These are phyloP conservation scores for Mystacides longicornis DNA, from an alignment of 2,888 invertebrate genomes.

Conservation along the genomic window DNA sequence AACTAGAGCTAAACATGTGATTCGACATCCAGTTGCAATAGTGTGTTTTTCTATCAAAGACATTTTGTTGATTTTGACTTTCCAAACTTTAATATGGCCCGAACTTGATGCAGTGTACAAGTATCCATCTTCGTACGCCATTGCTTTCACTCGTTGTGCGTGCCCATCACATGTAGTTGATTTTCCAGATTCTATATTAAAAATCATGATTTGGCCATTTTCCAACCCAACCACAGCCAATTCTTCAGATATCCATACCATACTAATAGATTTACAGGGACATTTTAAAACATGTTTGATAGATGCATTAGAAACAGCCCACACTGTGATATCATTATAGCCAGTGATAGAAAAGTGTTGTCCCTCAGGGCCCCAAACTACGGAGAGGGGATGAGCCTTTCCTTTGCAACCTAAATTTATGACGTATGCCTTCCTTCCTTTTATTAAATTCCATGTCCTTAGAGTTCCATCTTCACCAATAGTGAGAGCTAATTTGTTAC, in stretches of 20 bases:
- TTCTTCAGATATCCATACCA: constrained; percentile 60
- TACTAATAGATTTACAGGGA: constrained; percentile 60
- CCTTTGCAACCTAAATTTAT: constrained; percentile 74
- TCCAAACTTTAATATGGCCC: constrained; percentile 74
- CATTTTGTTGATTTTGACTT: constrained; percentile 31
- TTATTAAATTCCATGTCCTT: constrained; percentile 89
- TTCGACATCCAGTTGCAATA: constrained; percentile 60
- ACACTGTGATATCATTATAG: constrained; percentile 67
- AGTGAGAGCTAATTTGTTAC: constrained; percentile 81
- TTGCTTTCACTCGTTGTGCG: constrained; percentile 59
- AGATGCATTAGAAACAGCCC: constrained; percentile 71
- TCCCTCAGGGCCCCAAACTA: constrained; percentile 71
- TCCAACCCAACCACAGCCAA: constrained; percentile 65
- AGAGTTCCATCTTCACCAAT: constrained; percentile 78
- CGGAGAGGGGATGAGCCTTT: constrained; percentile 43
- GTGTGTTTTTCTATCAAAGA: constrained; percentile 48
- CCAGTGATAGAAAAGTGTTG: constrained; percentile 68
- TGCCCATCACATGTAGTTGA: constrained; percentile 49
- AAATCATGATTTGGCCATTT: constrained; percentile 59
- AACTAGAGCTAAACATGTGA: constrained; percentile 63
- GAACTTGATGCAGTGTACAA: constrained; percentile 69
- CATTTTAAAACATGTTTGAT: constrained; percentile 60
- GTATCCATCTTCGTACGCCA: constrained; percentile 49
- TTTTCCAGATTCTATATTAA: constrained; percentile 47
- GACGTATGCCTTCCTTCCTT: constrained; percentile 83